A percentile compares a stretch with the other conserved stretches of the same genome.
phyloP scores from a whole-genome alignment of 2,797 vertebrate genomes.

The Taenioides sp. region DNA sequence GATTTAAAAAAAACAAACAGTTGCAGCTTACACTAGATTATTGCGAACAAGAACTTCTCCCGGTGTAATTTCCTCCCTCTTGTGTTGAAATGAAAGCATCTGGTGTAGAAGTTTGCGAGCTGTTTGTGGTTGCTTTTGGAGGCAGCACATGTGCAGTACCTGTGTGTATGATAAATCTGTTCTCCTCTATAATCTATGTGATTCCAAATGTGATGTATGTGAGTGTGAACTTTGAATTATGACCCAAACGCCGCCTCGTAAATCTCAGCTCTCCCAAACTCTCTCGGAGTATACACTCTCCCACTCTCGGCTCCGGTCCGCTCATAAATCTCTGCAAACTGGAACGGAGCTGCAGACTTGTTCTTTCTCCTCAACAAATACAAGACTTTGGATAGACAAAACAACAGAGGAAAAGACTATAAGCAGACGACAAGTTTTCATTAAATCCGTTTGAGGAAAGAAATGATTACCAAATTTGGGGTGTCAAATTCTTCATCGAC shows the following conservation, averaged over 20 bases:
- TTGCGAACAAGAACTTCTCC: conserved; percentile 7
- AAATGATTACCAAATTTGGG: not conserved
- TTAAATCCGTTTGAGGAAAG: conserved; percentile 8
- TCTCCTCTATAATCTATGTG: conserved; percentile 81
- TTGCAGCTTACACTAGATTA: conserved; percentile 27
- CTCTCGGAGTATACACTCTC: conserved; percentile 75
- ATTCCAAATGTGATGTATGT: conserved; percentile 83
- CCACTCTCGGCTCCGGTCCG: conserved; percentile 72
- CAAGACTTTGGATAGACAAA: conserved; percentile 64
- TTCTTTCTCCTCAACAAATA: conserved; percentile 54
- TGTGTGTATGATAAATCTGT: conserved; percentile 81
- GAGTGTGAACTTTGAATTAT: conserved; percentile 84
- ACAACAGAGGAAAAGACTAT: conserved; percentile 42
- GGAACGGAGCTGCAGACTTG: conserved; percentile 64
- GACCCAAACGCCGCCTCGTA: conserved; percentile 75
- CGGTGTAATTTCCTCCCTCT: conserved; percentile 35
- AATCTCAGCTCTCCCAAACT: conserved; percentile 80
- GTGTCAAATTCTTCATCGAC: not conserved
- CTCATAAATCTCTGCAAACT: conserved; percentile 80
- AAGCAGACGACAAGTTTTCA: conserved; percentile 17
- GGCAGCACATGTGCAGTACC: conserved; percentile 73
- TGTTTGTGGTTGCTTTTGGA: conserved; percentile 63
- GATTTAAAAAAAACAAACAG: conserved; percentile 9
- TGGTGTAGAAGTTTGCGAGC: conserved; percentile 54
- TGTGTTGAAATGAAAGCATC: conserved; percentile 58